phyloP scores from a whole-genome alignment of 2,888 invertebrate genomes.

The Mylabris sibirica region DNA sequence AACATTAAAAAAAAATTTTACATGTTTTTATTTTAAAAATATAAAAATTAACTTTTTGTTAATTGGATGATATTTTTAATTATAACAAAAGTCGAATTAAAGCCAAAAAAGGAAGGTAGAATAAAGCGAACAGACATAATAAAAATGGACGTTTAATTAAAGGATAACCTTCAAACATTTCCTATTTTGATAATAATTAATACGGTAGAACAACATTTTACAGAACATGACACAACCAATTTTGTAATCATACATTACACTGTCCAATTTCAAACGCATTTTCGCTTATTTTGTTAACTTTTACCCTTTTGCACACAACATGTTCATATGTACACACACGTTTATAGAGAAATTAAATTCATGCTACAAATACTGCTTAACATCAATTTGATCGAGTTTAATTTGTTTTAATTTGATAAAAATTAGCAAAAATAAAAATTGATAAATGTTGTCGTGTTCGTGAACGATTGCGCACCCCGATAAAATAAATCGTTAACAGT shows the following conservation, averaged over 20 bases:
- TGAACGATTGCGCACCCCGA: neutral
- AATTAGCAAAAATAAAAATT: neutral
- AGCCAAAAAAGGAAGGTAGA: neutral
- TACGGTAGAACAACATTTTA: neutral
- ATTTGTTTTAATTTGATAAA: neutral
- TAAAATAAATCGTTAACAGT: neutral
- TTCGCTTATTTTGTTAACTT: neutral
- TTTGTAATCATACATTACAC: neutral
- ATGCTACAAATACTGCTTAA: neutral
- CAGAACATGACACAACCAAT: slow-evolving; percentile 1
- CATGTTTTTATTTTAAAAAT: slow-evolving; percentile 20
- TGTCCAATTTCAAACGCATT: neutral
- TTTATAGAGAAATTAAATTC: neutral
- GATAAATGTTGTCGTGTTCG: neutral
- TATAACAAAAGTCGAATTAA: neutral
- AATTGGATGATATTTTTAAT: slow-evolving; percentile 9
- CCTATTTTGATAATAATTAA: neutral
- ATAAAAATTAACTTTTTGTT: slow-evolving; percentile 17
- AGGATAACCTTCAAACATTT: neutral
- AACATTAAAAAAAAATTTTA: neutral
- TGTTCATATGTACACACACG: neutral
- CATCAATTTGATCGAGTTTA: neutral
- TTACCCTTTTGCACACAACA: neutral
- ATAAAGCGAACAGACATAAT: neutral
- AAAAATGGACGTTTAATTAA: neutral